Conservation (phyloP, 1,140 invertebrate species). For the Tetranychus urticae region DNA sequence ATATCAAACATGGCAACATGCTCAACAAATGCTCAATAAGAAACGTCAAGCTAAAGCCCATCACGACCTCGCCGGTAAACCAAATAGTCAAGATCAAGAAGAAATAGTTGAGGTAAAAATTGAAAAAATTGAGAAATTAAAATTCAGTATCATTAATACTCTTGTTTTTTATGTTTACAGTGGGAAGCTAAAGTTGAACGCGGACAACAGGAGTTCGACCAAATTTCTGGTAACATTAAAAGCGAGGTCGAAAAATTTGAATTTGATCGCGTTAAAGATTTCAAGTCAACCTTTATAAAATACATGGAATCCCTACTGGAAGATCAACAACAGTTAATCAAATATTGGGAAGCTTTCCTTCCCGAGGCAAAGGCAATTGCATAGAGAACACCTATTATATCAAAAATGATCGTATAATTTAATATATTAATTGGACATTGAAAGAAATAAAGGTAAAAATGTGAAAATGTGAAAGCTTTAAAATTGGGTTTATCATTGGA, state of each 20-base stretch:
- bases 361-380: slow-evolving; percentile 23
- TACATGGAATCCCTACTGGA: slow-evolving; percentile 83
- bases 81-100: slow-evolving; percentile 61
- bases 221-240: slow-evolving; percentile 85
- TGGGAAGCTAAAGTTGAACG: slow-evolving; percentile 89
- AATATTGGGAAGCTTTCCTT: slow-evolving; percentile 29
- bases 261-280: slow-evolving; percentile 58
- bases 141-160: not conserved
- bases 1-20: slow-evolving; percentile 93
- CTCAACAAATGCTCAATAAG: slow-evolving; percentile 75
- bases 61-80: slow-evolving; percentile 58
- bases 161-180: slow-evolving; percentile 22
- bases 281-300: slow-evolving; percentile 62
- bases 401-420: too few species aligned
- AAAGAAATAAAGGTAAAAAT: too few species aligned
- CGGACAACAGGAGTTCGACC: slow-evolving; percentile 85
- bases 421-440: too few species aligned
- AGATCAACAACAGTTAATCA: slow-evolving; percentile 54
- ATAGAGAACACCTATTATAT: not conserved
- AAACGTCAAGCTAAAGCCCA: slow-evolving; percentile 82
- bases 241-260: slow-evolving; percentile 85
- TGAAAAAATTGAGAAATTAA: not conserved
- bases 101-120: slow-evolving; percentile 65
- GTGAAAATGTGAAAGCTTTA: too few species aligned
- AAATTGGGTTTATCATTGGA: too few species aligned